Base-by-base conservation (phyloP, 2,113 vertebrate genomes). In the Dinomys branickii region DNA sequence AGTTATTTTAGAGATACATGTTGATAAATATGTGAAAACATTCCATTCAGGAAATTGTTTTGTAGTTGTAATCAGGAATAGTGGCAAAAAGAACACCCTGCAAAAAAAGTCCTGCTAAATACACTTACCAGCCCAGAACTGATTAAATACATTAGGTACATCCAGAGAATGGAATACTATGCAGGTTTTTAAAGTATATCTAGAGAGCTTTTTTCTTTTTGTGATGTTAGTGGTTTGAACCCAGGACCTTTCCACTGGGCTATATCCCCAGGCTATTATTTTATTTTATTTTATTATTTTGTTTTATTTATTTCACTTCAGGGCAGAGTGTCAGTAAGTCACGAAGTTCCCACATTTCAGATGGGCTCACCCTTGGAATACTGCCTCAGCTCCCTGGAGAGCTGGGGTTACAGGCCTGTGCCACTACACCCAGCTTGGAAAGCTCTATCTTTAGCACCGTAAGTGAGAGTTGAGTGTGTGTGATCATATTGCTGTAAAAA, bases 21-120 rank as follows among this genome's bases (percentile, higher is more conserved):
- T 52, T 85, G 33, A 95, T 92, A 85, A 95, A 88, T 81, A 77
- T 30, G 58, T 78, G 30, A 50, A 59, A 75, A 69, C 61, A 61
- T 67, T 69, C 12, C 20, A 38, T 59, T 35, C 5, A 93, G 92
- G 30, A 63, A 73, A 83, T 90, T 88, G 14, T 93, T 94, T 83
- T 47, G n/a, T 78, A 88, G n/a, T 65, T 93, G 19, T 4, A 96
- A 91, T 35, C 24, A 54, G 10, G 52, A 75, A 82, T 33, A 56
- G 7, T 35, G 30, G 78, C 35, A 86, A 80, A 19, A 67, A 58
- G 12, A 73, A 24, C 1, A 91, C 5, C 14, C 26, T 88, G 24
- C 26, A 50, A 47, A 71, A 67, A 54, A 16, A 78, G 67, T n/a
- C 8, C 26, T 47, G n/a, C 44, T 85, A 89, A 87, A 80, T 35